These are phyloP conservation scores for Gorsachius goisagi DNA, from an alignment of 2,113 vertebrate species.

Conservation along the genomic window DNA sequence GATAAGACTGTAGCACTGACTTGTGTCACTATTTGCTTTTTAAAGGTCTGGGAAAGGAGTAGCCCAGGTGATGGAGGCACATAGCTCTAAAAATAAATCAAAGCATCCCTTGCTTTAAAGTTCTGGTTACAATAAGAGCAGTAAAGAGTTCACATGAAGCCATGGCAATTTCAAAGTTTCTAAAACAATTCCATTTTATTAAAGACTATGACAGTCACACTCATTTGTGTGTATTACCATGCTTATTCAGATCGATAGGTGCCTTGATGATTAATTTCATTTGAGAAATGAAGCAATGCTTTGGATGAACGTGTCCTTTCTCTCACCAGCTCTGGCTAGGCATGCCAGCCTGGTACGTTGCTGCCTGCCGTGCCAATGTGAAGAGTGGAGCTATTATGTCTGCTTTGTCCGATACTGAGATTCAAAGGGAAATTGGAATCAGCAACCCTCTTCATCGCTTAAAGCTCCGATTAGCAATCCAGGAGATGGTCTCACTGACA, in stretches of 20 bases:
- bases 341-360: constrained; percentile 99
- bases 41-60: background rate
- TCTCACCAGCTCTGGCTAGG: constrained; percentile 90
- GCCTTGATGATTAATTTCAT: background rate
- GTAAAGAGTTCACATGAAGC: background rate
- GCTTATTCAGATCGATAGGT: background rate
- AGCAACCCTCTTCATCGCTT: constrained; percentile 96
- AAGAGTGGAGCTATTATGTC: constrained; percentile 99
- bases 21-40: background rate
- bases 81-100: background rate
- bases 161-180: background rate
- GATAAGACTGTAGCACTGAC: background rate
- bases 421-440: constrained; percentile 98
- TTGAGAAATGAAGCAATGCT: background rate
- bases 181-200: background rate
- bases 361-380: constrained; percentile 95
- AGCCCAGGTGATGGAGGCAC: background rate
- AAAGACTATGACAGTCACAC: background rate
- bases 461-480: constrained; percentile 95
- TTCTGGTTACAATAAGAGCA: background rate
- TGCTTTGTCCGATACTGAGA: constrained; percentile 95
- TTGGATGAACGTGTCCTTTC: background rate
- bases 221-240: background rate
- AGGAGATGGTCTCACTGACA: constrained; percentile 98
- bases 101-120: background rate